Percentiles rank a stretch among this genome's conserved stretches.
These are phyloP conservation scores for Acheta domesticus DNA, from an alignment of 2,888 invertebrate genomes.

Conservation along the genomic window DNA sequence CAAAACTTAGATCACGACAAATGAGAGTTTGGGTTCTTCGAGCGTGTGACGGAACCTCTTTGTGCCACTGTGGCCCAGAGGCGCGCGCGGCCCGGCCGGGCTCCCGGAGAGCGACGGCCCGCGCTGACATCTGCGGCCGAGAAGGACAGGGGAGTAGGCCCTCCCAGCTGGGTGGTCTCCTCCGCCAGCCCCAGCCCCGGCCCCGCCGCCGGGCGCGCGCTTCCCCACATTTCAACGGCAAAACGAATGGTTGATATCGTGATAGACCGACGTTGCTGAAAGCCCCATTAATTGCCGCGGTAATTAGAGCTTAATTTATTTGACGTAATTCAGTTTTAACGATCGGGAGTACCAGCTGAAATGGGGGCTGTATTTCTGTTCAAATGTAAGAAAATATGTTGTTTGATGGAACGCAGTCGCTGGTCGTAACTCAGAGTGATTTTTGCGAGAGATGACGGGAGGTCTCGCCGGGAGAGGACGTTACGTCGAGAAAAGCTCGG, in stretches of 20 bases:
- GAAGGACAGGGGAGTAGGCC: no score
- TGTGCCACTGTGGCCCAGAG: no score
- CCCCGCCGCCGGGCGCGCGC: not conserved
- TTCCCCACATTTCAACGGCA: not conserved
- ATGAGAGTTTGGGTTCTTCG: no score
- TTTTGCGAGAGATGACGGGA: not conserved
- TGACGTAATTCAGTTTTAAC: constrained; percentile 18
- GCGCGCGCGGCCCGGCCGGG: no score
- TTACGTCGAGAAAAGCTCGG: no score
- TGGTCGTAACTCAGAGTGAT: not conserved
- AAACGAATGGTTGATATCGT: constrained; percentile 2
- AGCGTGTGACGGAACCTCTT: no score
- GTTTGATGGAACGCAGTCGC: not conserved
- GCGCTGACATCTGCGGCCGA: no score
- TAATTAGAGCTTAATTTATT: constrained; percentile 18
- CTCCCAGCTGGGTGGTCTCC: not conserved
- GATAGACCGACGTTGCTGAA: constrained; percentile 18
- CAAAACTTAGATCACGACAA: no score
- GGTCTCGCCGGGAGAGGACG: not conserved
- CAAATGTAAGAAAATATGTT: constrained; percentile 7
- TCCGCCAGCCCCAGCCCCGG: not conserved
- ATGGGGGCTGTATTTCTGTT: constrained; percentile 5
- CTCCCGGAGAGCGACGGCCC: no score
- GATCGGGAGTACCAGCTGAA: not conserved
- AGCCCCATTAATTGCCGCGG: constrained; percentile 1